Conservation (phyloP, 2,113 vertebrate species). For the Mastomys coucha region DNA sequence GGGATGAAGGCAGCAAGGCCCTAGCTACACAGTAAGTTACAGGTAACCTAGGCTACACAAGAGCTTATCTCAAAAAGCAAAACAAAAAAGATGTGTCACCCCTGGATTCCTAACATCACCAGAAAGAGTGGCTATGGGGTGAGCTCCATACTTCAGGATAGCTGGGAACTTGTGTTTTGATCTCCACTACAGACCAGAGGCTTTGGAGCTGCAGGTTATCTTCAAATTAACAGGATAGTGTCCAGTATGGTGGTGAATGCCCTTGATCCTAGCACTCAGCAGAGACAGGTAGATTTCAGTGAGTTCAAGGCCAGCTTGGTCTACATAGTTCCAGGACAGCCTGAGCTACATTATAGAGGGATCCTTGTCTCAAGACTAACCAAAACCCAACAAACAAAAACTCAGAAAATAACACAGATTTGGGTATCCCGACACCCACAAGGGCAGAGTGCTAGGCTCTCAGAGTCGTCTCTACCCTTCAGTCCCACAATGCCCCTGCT, state of each 20-base stretch:
- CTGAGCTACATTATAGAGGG: not conserved
- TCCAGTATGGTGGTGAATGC: not conserved
- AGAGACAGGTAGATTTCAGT: not conserved
- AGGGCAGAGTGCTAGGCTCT: not conserved
- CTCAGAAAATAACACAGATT: not conserved
- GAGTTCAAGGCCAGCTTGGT: not conserved
- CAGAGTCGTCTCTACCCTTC: not conserved
- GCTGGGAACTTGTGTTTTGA: too few species aligned
- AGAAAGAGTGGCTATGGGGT: not conserved
- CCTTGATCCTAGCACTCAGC: not conserved
- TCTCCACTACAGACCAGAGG: not conserved
- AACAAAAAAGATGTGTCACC: not conserved
- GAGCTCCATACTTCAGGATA: accelerated
- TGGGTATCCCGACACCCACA: accelerated
- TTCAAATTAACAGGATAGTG: not conserved
- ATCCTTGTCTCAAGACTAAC: not conserved
- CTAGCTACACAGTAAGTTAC: not conserved
- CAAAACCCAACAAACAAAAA: not conserved
- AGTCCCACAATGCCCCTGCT: not conserved
- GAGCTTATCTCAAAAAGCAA: not conserved
- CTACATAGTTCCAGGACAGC: not conserved
- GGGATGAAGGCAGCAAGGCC: not conserved
- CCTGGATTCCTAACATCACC: not conserved
- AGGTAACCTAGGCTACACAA: not conserved
- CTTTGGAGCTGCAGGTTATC: not conserved